Evolutionary conservation across 1,140 invertebrate species (phyloP).

Genomic region (Oreohelix idahoensis): DNA sequence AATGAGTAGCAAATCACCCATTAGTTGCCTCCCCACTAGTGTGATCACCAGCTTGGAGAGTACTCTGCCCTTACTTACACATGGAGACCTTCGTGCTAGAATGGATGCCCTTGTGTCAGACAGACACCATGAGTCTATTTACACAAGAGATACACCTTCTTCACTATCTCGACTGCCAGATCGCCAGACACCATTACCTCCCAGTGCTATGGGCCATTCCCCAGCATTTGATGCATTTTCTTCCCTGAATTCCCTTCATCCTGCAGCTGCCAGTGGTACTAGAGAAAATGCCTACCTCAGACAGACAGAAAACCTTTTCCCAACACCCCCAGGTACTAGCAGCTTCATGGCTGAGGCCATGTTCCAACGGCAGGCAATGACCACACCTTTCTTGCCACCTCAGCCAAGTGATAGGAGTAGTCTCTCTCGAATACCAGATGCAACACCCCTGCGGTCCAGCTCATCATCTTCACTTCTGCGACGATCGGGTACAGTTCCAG

Average conservation of each 20-base stretch:
- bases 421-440: slow-evolving; percentile 50
- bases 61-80: slow-evolving; percentile 33
- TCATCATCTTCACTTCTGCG: slow-evolving; percentile 58
- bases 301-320: slow-evolving; percentile 52
- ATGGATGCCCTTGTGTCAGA: slow-evolving; percentile 59
- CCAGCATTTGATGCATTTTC: slow-evolving; percentile 46
- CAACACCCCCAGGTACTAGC: slow-evolving; percentile 48
- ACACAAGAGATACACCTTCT: slow-evolving; percentile 46
- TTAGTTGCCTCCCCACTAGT: slow-evolving; percentile 44
- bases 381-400: slow-evolving; percentile 60
- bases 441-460: slow-evolving; percentile 54
- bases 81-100: slow-evolving; percentile 35
- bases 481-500: slow-evolving; percentile 56
- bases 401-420: slow-evolving; percentile 45
- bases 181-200: slow-evolving; percentile 3
- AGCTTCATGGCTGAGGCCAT: slow-evolving; percentile 65
- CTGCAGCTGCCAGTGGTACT: slow-evolving; percentile 5
- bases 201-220: neutral
- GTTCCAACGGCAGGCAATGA: slow-evolving; percentile 63
- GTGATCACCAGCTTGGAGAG: slow-evolving; percentile 48
- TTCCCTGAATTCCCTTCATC: slow-evolving; percentile 44
- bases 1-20: slow-evolving; percentile 43
- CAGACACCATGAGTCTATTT: slow-evolving; percentile 54
- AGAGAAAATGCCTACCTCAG: slow-evolving; percentile 48
- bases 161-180: slow-evolving; percentile 41